These are phyloP conservation scores for Sinocyclocheilus anophthalmus DNA, from an alignment of 2,113 vertebrate species.

Conservation along the genomic window DNA sequence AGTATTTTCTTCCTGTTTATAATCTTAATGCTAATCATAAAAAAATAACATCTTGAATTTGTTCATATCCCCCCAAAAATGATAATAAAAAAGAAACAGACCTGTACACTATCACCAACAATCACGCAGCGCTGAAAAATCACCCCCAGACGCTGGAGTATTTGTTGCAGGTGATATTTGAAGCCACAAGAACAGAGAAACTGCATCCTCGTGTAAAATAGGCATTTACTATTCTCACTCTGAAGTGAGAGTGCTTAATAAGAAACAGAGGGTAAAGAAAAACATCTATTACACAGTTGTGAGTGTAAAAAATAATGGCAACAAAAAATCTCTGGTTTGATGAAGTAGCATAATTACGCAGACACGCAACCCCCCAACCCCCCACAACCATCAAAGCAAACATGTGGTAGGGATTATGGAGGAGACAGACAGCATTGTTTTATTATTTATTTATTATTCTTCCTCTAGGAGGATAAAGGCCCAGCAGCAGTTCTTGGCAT, in stretches of 20 bases:
- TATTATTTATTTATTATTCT: slow-evolving; percentile 55
- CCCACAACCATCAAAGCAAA: slow-evolving; percentile 72
- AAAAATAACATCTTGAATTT: slow-evolving; percentile 77
- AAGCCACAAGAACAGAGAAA: slow-evolving; percentile 35
- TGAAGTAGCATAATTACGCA: slow-evolving; percentile 77
- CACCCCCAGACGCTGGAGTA: slow-evolving; percentile 20
- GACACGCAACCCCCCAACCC: background rate
- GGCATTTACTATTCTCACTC: slow-evolving; percentile 32
- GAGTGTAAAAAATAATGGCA: slow-evolving; percentile 67
- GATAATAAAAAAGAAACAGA: slow-evolving; percentile 44
- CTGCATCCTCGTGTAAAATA: slow-evolving; percentile 14
- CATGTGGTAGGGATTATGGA: slow-evolving; percentile 76
- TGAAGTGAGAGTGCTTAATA: slow-evolving; percentile 50
- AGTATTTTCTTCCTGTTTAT: slow-evolving; percentile 70
- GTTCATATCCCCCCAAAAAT: slow-evolving; percentile 60
- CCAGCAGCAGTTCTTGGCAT: slow-evolving; percentile 73
- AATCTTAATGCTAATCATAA: slow-evolving; percentile 73
- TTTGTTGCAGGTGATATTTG: background rate
- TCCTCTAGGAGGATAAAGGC: slow-evolving; percentile 72
- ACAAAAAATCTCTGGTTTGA: slow-evolving; percentile 75
- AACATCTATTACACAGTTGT: slow-evolving; percentile 59
- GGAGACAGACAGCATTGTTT: slow-evolving; percentile 76
- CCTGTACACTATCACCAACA: slow-evolving; percentile 37
- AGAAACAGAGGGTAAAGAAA: slow-evolving; percentile 52
- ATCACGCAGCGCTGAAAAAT: slow-evolving; percentile 33